phyloP scores from a whole-genome alignment of 2,113 vertebrate genomes.

The Clarias batrachus region DNA sequence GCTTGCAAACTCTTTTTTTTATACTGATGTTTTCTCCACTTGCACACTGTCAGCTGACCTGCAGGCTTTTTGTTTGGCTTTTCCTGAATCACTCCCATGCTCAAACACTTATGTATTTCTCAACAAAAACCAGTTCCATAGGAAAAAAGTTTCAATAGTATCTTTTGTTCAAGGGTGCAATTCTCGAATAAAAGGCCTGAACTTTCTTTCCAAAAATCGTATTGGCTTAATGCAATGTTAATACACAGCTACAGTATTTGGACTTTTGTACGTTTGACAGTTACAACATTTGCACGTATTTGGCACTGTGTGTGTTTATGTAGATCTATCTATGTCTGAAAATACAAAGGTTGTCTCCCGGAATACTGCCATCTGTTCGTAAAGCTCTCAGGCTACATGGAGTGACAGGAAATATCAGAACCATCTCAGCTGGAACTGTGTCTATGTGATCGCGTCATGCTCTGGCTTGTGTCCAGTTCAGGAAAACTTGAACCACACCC shows the following conservation, averaged over 20 bases:
- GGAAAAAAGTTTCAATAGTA: no score
- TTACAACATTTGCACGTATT: background rate
- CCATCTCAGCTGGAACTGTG: constrained; percentile 27
- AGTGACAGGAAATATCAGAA: constrained; percentile 51
- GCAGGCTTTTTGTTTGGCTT: background rate
- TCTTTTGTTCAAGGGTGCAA: background rate
- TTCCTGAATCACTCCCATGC: background rate
- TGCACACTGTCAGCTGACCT: no score
- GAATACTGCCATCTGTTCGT: constrained; percentile 50
- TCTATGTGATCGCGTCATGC: constrained; percentile 6
- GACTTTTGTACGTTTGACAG: background rate
- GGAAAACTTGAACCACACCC: constrained; percentile 27
- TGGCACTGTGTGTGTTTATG: constrained; percentile 30
- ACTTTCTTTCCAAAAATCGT: background rate
- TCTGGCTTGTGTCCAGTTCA: constrained; percentile 15
- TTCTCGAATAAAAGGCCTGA: background rate
- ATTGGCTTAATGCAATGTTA: constrained; percentile 7
- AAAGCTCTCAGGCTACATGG: constrained; percentile 32
- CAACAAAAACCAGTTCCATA: background rate
- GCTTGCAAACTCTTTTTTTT: background rate
- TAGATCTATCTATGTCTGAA: background rate
- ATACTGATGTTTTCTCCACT: background rate
- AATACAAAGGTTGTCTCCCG: constrained; percentile 38
- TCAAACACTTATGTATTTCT: background rate
- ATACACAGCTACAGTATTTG: background rate